phyloP scores from a whole-genome alignment of 2,888 invertebrate species.

The Hypercompe scribonia region DNA sequence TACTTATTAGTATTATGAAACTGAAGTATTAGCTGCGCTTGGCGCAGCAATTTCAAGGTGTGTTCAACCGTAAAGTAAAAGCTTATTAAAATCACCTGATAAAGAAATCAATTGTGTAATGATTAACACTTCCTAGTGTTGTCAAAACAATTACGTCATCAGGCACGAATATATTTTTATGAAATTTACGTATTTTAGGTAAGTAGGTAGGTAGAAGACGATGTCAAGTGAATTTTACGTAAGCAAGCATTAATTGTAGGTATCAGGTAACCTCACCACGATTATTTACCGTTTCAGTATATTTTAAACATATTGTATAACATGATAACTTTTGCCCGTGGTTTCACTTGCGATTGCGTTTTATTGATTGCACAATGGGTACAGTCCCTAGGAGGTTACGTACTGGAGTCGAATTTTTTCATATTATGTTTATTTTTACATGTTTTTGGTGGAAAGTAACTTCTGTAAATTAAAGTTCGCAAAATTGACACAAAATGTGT shows the following conservation, averaged over 20 bases:
- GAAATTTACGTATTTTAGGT: neutral
- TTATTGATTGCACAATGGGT: too few relatives aligned
- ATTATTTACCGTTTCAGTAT: neutral
- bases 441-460: too few relatives aligned
- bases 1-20: slow-evolving; percentile 38
- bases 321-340: neutral
- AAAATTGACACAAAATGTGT: too few relatives aligned
- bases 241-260: neutral
- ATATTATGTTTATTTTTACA: too few relatives aligned
- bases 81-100: slow-evolving; percentile 14
- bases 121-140: slow-evolving; percentile 3
- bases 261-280: neutral
- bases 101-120: slow-evolving; percentile 2
- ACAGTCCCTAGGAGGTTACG: too few relatives aligned
- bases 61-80: slow-evolving; percentile 30
- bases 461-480: too few relatives aligned
- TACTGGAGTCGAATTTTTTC: too few relatives aligned
- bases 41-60: slow-evolving; percentile 43
- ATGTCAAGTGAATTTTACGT: neutral
- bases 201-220: neutral
- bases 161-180: neutral
- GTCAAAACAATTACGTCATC: neutral
- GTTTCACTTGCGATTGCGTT: too few relatives aligned
- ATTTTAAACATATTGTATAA: neutral
- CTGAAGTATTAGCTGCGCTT: slow-evolving; percentile 45